Base-by-base conservation (phyloP, 1,140 invertebrate species). In the Heliconius hermathena region DNA sequence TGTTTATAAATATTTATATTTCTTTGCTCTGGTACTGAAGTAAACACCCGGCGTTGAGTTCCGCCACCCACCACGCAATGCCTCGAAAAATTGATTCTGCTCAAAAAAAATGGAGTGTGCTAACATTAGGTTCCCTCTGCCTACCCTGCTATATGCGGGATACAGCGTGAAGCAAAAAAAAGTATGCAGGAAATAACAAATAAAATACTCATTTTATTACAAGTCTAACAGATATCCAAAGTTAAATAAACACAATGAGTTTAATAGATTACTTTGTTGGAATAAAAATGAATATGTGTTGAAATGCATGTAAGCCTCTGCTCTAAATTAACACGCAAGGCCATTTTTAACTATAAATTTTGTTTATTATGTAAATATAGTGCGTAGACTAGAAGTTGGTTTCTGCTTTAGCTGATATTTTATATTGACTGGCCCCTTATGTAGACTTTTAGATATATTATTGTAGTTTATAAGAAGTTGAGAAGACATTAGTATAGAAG, bases 211-310 rank as follows among this genome's bases (percentile, higher is more conserved):
- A 26, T 66, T 66, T 66, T 26, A 66, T 26, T 66, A 29, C 22
- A 66, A 26, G 29, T 66, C 60, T 20, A 74, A 74, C 73, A 52
- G 29, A 54, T 52, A 74, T 46, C 29, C 26, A 74, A 74, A 52
- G 46, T 74, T 57, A 74, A 74, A 74, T 54, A 74, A 74, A 74
- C 73, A 54, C 22, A 18, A 54, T 20, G 11, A 74, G 33, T 74
- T 54, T 52, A n/a, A 74, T 57, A 36, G 52, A 74, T 74, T 57
- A 33, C 29, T 74, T 74, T 74, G 60, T 74, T 57, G 18, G 36
- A 74, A 74, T 74, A 74, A 74, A 66, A 74, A 57, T 54, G 41
- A 57, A 20, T 74, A 57, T 46, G 73, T 57, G 73, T 57, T 22
- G 52, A 54, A 54, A 74, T 33, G 8, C 49, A 18, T 33, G 6